Base-by-base conservation (phyloP, 2,113 vertebrate species). In the Oryzias javanicus region DNA sequence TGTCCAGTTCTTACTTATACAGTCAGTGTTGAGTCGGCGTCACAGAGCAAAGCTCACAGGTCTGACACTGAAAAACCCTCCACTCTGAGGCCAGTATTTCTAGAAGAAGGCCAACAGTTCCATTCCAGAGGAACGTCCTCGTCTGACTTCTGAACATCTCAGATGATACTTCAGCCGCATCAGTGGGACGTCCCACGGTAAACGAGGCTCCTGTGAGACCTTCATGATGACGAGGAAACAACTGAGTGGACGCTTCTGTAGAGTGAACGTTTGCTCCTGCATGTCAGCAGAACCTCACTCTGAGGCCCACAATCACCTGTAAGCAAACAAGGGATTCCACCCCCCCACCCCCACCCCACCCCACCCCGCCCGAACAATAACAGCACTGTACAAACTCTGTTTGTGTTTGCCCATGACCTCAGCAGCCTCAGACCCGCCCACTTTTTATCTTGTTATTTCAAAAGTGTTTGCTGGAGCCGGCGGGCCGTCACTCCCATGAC, bases 281-380 rank as follows among this genome's bases (percentile, higher is more conserved):
- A 68, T 75, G 58, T 80, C 60, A 74, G 50, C 45, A 44, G 49
- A 71, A 58, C 69, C 78, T 72, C 80, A 84, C 85, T 83, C 83
- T 85, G 76, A 72, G 64, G 90, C 88, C 85, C 77, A 64, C 86
- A 72, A 72, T 80, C 63, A 51, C 63, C 81, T 79, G 79, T 59
- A 19, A 74, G 78, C 73, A 61, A 80, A 87, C 85, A 83, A 88
- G 78, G 89, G 79, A 85, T 82, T 88, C 82, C 80, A 82, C 85
- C 82, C 83, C 85, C n/a, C n/a, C n/a, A n/a, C n/a, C n/a, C n/a
- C n/a, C n/a, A n/a, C n/a, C n/a, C n/a, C n/a, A n/a, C n/a, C n/a
- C n/a, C n/a, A n/a, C n/a, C n/a, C n/a, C n/a, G n/a, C n/a, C n/a
- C 91, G 92, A 92, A 92, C 91, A 92, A 91, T 90, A 91, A 91